Evolutionary conservation across 2,888 invertebrate species (phyloP).

Genomic region (Aromia moschata): DNA sequence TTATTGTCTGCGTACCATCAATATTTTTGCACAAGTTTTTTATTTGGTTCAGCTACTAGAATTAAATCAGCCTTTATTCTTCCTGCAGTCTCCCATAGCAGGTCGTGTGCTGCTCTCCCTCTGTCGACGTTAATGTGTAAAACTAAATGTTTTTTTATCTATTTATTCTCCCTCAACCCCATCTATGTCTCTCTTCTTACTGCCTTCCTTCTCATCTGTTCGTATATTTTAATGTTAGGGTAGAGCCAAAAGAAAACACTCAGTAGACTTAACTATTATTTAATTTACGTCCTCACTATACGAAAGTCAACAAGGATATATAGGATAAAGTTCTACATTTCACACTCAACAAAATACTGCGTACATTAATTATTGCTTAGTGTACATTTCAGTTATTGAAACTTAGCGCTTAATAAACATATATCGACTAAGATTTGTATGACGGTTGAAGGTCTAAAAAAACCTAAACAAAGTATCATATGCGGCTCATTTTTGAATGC

Average conservation of each 20-base stretch:
- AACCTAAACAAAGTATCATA: not conserved
- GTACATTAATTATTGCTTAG: slow-evolving; percentile 4
- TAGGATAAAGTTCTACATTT: not conserved
- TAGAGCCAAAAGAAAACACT: slow-evolving; percentile 3
- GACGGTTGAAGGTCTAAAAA: not conserved
- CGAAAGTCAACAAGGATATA: slow-evolving; percentile 1
- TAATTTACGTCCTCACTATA: not conserved
- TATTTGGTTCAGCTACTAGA: too few relatives aligned
- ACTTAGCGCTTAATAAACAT: not conserved
- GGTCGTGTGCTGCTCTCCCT: too few relatives aligned
- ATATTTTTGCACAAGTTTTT: too few relatives aligned
- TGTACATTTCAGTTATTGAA: not conserved
- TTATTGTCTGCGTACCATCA: too few relatives aligned
- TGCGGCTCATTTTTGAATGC: slow-evolving; percentile 1
- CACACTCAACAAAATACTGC: not conserved
- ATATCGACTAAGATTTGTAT: slow-evolving; percentile 1
- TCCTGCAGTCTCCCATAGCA: too few relatives aligned
- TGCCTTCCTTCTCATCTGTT: too few relatives aligned
- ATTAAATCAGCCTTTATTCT: too few relatives aligned
- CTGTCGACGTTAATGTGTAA: too few relatives aligned
- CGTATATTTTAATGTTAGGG: too few relatives aligned
- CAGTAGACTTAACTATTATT: slow-evolving; percentile 4
- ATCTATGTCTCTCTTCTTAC: too few relatives aligned
- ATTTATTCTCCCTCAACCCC: too few relatives aligned
- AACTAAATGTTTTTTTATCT: too few relatives aligned